Conservation (phyloP, 2,888 invertebrate species). For the Candidula unifasciata region DNA sequence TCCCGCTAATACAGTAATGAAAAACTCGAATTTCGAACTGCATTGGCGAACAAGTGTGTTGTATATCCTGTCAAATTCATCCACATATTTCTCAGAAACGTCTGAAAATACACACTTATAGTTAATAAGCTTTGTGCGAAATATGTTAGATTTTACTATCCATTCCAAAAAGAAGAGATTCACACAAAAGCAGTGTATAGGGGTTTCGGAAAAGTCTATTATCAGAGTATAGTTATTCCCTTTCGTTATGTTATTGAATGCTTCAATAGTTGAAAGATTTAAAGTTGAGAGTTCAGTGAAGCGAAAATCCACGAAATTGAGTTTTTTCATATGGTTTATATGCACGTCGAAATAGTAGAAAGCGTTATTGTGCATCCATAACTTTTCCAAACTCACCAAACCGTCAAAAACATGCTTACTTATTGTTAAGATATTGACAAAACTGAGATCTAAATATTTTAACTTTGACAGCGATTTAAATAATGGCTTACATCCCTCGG, state of each 20-base stretch:
- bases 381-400: conserved; percentile 22
- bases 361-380: conserved; percentile 1
- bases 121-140: not conserved
- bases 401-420: conserved; percentile 3
- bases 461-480: conserved; percentile 11
- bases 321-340: conserved; percentile 27
- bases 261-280: not conserved
- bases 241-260: not conserved
- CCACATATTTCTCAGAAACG: not conserved
- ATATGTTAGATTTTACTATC: not conserved
- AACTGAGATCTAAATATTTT: conserved; percentile 20
- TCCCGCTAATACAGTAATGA: not conserved
- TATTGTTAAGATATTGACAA: conserved; percentile 1
- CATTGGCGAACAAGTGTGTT: conserved; percentile 5
- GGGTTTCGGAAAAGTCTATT: conserved; percentile 29
- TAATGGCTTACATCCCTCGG: not conserved
- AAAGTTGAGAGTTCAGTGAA: conserved; percentile 17
- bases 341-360: conserved; percentile 28
- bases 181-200: conserved; percentile 26
- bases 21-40: not conserved
- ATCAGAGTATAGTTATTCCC: not conserved
- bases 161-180: conserved; percentile 37
- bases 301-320: conserved; percentile 19
- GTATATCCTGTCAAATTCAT: not conserved
- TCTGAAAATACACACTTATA: conserved; percentile 26